phyloP scores from a whole-genome alignment of 2,797 vertebrate species.

The Xiphorhynchus erythropygius region DNA sequence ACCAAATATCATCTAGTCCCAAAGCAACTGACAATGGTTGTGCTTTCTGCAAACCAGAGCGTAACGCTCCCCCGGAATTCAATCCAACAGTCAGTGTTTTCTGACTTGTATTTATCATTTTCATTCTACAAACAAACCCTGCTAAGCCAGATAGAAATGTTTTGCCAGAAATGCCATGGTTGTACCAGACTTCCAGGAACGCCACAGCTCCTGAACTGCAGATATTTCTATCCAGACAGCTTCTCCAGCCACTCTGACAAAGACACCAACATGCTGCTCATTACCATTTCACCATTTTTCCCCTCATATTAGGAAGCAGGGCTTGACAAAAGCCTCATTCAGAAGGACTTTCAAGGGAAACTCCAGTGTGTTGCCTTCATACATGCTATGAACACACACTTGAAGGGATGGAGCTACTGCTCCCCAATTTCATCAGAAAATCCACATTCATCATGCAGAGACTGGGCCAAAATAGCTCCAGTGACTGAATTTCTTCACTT shows the following conservation, averaged over 20 bases:
- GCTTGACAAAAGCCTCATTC: not conserved
- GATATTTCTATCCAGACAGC: not conserved
- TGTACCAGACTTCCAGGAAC: not conserved
- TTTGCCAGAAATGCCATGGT: not conserved
- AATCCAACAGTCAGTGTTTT: not conserved
- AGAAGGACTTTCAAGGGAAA: not conserved
- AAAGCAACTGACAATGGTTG: not conserved
- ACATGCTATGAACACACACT: fast-evolving
- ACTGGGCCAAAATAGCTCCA: not conserved
- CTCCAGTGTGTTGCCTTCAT: not conserved
- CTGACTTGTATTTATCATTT: not conserved
- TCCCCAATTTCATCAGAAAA: not conserved
- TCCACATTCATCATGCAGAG: fast-evolving
- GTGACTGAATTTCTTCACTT: not conserved
- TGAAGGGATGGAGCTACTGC: not conserved
- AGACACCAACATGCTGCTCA: not conserved
- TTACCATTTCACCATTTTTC: not conserved
- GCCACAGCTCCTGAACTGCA: not conserved
- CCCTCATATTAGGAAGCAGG: not conserved
- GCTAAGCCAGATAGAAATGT: not conserved
- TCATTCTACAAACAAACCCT: not conserved
- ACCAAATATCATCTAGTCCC: not conserved
- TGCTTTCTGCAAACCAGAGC: not conserved
- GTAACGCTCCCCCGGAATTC: not conserved
- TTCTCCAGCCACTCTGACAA: not conserved